phyloP scores from a whole-genome alignment of 2,113 vertebrate genomes.

The Piaya cayana region DNA sequence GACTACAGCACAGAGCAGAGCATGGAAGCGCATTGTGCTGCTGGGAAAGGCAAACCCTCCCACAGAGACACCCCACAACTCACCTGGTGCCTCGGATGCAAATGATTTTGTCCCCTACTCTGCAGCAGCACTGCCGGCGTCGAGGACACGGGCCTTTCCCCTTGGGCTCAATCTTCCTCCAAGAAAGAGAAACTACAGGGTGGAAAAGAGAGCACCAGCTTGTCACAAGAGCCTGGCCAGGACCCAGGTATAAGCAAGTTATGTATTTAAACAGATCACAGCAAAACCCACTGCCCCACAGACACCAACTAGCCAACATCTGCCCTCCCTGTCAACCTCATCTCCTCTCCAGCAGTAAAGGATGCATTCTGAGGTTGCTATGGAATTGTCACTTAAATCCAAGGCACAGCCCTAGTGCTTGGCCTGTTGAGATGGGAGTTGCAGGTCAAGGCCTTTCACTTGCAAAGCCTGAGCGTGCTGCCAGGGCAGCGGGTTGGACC shows the following conservation, averaged over 20 bases:
- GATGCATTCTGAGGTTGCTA: background rate
- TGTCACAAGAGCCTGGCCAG: background rate
- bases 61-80: background rate
- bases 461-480: background rate
- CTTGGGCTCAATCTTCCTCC: constrained; percentile 93
- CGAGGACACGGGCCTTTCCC: constrained; percentile 95
- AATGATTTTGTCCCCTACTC: constrained; percentile 95
- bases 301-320: background rate
- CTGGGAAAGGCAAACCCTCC: background rate
- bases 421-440: background rate
- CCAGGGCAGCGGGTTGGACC: background rate
- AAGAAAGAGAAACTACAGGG: constrained; percentile 81
- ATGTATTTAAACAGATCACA: background rate
- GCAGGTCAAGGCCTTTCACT: background rate
- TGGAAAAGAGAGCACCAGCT: background rate
- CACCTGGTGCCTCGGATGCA: constrained; percentile 98
- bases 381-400: background rate
- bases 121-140: constrained; percentile 96
- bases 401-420: background rate
- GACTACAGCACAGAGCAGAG: background rate
- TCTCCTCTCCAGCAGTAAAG: background rate
- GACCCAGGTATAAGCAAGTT: background rate
- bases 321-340: background rate
- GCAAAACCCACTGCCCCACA: background rate
- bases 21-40: accelerated